Evolutionary conservation across 1,140 invertebrate species (phyloP).

Genomic region (Diuraphis noxia): DNA sequence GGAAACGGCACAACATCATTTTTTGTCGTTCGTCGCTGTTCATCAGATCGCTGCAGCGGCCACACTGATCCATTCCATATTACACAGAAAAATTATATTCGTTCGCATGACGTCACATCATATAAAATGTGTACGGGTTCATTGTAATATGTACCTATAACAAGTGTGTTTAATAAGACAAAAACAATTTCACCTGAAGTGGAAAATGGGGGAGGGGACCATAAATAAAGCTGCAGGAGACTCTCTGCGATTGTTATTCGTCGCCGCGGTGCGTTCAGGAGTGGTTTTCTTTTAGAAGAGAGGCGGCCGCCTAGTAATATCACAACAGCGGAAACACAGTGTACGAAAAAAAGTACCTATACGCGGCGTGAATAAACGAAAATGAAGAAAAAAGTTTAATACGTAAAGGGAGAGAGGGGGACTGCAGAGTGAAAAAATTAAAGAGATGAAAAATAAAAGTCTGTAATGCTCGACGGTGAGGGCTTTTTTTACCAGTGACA

Average conservation of each 20-base stretch:
- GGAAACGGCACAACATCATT: not conserved
- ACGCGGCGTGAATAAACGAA: not conserved
- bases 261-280: not conserved
- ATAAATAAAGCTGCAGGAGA: not conserved
- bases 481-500: not conserved
- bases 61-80: too few species aligned
- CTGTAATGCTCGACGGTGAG: not conserved
- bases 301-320: not conserved
- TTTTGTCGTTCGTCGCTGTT: too few species aligned
- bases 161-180: not conserved
- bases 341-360: not conserved
- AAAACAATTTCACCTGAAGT: not conserved
- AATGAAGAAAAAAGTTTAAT: not conserved
- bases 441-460: not conserved
- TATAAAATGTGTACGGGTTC: not conserved
- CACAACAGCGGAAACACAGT: not conserved
- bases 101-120: too few species aligned
- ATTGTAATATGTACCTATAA: not conserved
- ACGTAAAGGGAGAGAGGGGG: not conserved
- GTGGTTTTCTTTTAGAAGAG: not conserved
- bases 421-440: too few species aligned
- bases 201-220: not conserved
- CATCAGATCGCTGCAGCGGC: too few species aligned
- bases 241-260: not conserved
- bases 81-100: too few species aligned